These are phyloP conservation scores for Orcinus orca DNA, from an alignment of 2,113 vertebrate species.

Conservation along the genomic window DNA sequence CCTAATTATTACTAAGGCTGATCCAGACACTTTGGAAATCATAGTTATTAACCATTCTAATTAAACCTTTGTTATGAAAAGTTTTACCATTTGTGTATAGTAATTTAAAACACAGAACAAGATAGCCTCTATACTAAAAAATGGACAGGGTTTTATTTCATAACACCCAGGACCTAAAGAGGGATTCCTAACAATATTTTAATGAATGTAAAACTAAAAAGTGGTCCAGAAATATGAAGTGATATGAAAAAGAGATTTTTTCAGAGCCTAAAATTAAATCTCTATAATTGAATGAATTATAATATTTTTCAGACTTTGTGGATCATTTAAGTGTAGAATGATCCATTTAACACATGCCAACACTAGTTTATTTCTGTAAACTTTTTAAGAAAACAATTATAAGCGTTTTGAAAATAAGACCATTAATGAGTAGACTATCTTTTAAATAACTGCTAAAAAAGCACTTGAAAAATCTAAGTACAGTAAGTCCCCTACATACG, in stretches of 20 bases:
- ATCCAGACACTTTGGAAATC: conserved; percentile 80
- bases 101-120: conserved; percentile 72
- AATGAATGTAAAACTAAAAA: not conserved
- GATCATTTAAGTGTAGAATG: not conserved
- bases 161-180: not conserved
- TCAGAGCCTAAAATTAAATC: not conserved
- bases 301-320: not conserved
- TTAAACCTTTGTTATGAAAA: conserved; percentile 82
- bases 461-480: not conserved
- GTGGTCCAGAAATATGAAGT: not conserved
- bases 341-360: not conserved
- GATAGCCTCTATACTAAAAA: conserved; percentile 66
- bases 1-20: conserved; percentile 82
- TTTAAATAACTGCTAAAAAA: not conserved
- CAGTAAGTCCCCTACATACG: too few relatives aligned
- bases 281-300: not conserved
- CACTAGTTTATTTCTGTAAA: not conserved
- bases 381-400: not conserved
- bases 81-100: conserved; percentile 77
- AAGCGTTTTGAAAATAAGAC: not conserved
- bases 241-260: not conserved
- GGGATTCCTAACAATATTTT: conserved; percentile 20
- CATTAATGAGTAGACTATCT: not conserved
- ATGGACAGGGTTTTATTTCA: conserved; percentile 45
- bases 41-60: conserved; percentile 78